phyloP scores from a whole-genome alignment of 23 tunicate species.

The Styela clava region DNA sequence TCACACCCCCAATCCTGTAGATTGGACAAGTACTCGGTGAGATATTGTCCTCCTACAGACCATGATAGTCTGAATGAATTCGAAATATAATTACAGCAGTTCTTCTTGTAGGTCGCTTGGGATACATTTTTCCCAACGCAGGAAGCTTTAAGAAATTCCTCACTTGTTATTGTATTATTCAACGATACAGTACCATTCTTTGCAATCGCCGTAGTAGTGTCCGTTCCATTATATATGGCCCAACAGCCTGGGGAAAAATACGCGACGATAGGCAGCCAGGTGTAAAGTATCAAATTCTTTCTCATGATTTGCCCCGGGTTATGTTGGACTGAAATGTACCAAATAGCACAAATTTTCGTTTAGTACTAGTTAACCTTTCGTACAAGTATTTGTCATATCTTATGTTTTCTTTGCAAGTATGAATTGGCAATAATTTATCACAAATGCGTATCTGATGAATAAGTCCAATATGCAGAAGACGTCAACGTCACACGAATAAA shows the following conservation, averaged over 20 bases:
- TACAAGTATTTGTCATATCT: no score
- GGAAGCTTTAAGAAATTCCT: not conserved
- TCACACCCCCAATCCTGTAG: slow-evolving; percentile 57
- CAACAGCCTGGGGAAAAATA: not conserved
- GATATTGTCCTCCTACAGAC: slow-evolving; percentile 22
- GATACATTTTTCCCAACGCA: not conserved
- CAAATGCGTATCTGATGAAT: no score
- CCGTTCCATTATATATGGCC: not conserved
- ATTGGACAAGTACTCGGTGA: slow-evolving; percentile 41
- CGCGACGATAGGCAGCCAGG: no score
- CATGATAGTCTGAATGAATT: slow-evolving; percentile 13
- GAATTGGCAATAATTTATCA: no score
- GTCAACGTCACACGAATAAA: no score
- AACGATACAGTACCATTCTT: not conserved
- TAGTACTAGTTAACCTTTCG: no score
- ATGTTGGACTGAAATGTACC: no score
- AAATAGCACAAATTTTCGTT: no score
- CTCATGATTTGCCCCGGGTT: no score
- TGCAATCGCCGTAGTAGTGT: not conserved
- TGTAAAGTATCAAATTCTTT: no score
- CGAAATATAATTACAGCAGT: slow-evolving; percentile 22
- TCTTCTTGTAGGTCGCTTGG: not conserved
- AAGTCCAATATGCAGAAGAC: no score
- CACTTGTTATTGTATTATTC: not conserved
- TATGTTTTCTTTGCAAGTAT: no score